Evolutionary conservation across 2,888 invertebrate species (phyloP), one percentile per base, ranked within the genome.

Genomic region (Apodemia hepburni): DNA sequence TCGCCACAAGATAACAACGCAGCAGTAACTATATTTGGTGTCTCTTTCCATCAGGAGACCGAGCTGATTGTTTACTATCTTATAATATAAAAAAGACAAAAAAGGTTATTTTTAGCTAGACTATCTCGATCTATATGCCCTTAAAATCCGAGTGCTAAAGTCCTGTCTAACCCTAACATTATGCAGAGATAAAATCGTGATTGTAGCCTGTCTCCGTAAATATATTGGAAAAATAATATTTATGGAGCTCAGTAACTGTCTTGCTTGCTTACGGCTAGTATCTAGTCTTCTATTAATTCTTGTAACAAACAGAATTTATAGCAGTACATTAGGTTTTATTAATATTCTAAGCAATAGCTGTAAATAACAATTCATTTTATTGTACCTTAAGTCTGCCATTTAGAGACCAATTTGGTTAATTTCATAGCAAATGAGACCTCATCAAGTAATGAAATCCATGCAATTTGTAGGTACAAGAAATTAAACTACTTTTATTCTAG

Each of bases 161-260:
- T 51, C 51, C 22, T 51, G 11, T 51, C 51, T 22, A 51, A 8
- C 51, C 18, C 51, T n/a, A 51, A 51, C 22, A 51, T 51, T 51
- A 51, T 51, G 51, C 9, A 51, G 18, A 17, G 51, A 27, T 54
- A 54, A 27, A 12, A 54, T 54, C 51, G 9, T 54, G 54, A 54
- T 54, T 54, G 54, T 54, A 27, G 27, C 22, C 54, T 54, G 54
- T 54, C 54, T 12, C 54, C 22, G 27, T 27, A 54, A 27, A 54
- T 27, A 22, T 54, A 54, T 54, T 54, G 54, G 22, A 54, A 54
- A 54, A 54, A 54, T 54, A 54, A 27, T 54, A 54, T 54, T 54
- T 54, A 18, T 54, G 6, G 54, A 12, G 54, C 54, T 15, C 54
- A 22, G 22, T 12, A 5, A 22, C 54, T 54, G 12, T 6, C 54